Evolutionary conservation across 2,113 vertebrate genomes (phyloP).

Genomic region (Coturnix japonica): DNA sequence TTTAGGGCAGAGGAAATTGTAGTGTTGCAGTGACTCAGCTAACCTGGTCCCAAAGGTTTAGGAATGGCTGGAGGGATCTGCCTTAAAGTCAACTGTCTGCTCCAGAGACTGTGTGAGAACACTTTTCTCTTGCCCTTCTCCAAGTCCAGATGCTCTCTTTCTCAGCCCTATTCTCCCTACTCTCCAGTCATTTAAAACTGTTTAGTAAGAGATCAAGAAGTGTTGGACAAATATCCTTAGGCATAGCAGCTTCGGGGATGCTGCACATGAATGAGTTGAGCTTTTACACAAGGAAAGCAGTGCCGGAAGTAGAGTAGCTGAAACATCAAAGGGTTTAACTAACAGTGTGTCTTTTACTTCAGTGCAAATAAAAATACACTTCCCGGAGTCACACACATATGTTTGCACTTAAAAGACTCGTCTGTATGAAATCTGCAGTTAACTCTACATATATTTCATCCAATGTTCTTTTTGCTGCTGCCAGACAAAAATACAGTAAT

Average conservation of each 20-base stretch:
- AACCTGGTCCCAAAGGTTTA: background rate
- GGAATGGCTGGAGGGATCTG: background rate
- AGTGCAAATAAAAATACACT: background rate
- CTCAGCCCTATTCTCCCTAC: background rate
- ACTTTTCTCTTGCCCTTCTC: slow-evolving; percentile 2
- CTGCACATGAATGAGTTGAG: background rate
- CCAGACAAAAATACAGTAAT: background rate
- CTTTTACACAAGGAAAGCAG: background rate
- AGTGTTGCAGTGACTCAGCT: background rate
- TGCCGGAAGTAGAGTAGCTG: background rate
- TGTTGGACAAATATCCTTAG: no score
- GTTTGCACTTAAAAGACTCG: background rate
- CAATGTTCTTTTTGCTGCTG: background rate
- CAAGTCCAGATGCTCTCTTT: slow-evolving; percentile 1
- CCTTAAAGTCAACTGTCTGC: background rate
- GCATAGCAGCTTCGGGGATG: background rate
- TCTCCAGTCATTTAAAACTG: background rate
- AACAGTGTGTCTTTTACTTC: background rate
- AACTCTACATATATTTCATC: background rate
- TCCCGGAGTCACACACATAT: background rate
- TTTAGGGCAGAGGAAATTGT: background rate
- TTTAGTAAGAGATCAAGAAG: slow-evolving; percentile 30
- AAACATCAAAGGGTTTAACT: background rate
- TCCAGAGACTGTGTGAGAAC: background rate
- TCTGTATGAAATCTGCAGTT: slow-evolving; percentile 1